Conservation (phyloP, 2,797 vertebrate species). For the Pteropus rufus region DNA sequence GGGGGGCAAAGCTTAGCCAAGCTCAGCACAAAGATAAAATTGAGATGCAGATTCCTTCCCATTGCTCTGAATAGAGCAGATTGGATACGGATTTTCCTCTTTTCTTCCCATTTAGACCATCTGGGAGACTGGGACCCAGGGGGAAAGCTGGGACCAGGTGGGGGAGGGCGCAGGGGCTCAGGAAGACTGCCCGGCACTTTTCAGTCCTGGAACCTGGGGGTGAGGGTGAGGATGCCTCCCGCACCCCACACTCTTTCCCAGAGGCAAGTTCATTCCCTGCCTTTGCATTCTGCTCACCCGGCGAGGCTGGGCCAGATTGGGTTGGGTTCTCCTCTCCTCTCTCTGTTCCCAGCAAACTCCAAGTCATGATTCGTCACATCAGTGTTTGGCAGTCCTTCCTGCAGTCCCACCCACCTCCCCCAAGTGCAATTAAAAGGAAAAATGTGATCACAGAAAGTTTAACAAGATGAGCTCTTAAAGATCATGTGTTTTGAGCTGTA, state of each 20-base stretch:
- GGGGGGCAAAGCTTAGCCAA: conserved; percentile 58
- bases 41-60: conserved; percentile 79
- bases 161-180: not conserved
- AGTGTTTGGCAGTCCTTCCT: not conserved
- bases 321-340: not conserved
- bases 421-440: not conserved
- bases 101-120: conserved; percentile 73
- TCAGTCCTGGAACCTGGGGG: not conserved
- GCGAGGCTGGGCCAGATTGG: no score
- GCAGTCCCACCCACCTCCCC: no score
- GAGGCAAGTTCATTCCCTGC: not conserved
- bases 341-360: not conserved
- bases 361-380: not conserved
- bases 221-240: not conserved
- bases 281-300: not conserved
- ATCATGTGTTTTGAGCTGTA: not conserved
- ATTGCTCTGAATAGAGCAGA: conserved; percentile 71
- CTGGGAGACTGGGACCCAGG: conserved; percentile 33
- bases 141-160: conserved; percentile 24
- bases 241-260: not conserved
- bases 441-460: not conserved
- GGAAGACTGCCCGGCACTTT: not conserved
- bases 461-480: not conserved
- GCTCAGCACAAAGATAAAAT: conserved; percentile 76
- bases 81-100: conserved; percentile 75